A percentile compares a stretch with the other conserved stretches of the same genome.
phyloP scores from a whole-genome alignment of 2,797 vertebrate genomes.

The Balearica regulorum region DNA sequence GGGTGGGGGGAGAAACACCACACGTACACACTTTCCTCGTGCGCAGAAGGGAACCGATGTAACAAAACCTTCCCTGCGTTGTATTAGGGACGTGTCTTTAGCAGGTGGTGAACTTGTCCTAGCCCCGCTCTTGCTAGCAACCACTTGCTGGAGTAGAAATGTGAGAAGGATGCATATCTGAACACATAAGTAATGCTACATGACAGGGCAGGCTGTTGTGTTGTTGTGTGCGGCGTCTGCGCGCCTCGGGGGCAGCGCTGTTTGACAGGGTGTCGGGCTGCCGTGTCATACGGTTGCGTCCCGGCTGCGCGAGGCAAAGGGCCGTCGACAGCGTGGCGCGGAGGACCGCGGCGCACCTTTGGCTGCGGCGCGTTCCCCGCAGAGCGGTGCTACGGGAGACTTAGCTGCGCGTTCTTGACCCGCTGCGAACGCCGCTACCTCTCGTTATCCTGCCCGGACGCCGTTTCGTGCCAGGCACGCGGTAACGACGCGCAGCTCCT shows the following conservation, averaged over 20 bases:
- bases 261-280: not conserved
- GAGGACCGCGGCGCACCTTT: accelerated
- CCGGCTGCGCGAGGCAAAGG: not conserved
- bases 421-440: accelerated
- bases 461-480: not conserved
- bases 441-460: not conserved
- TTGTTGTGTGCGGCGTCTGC: not conserved
- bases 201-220: constrained; percentile 48
- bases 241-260: not conserved
- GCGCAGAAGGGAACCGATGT: accelerated
- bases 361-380: accelerated
- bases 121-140: not conserved
- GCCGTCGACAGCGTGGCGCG: accelerated
- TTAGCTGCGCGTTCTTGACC: accelerated
- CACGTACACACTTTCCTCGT: accelerated
- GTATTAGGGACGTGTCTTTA: not conserved
- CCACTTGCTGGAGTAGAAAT: constrained; percentile 61
- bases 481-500: not conserved
- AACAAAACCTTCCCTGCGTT: not conserved
- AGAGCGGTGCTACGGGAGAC: accelerated
- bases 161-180: constrained; percentile 56
- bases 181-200: constrained; percentile 36
- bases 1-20: not conserved
- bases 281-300: not conserved
- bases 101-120: constrained; percentile 41